phyloP scores from a whole-genome alignment of 1,140 invertebrate species.

The Venustaconcha ellipsiformis region DNA sequence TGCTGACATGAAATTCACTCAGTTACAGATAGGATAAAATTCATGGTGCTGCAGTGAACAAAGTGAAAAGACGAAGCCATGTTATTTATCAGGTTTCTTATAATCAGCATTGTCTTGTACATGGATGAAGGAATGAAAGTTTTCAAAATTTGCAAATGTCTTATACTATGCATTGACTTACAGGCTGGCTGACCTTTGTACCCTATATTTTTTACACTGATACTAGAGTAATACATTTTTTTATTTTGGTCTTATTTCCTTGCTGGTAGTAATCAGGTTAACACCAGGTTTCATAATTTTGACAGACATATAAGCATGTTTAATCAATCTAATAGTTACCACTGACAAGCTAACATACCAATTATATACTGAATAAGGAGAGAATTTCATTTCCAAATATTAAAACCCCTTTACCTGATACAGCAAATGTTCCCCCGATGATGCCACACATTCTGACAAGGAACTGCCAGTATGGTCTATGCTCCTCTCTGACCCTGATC shows the following conservation, averaged over 20 bases:
- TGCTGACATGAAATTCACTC: too few relatives aligned
- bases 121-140: too few relatives aligned
- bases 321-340: neutral
- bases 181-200: too few relatives aligned
- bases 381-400: conserved; percentile 1
- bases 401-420: conserved; percentile 67
- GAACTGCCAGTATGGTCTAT: conserved; percentile 82
- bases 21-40: too few relatives aligned
- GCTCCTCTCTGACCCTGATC: conserved; percentile 85
- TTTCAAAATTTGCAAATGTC: too few relatives aligned
- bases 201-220: too few relatives aligned
- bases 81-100: too few relatives aligned
- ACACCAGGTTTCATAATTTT: neutral
- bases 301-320: neutral
- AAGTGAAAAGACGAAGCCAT: too few relatives aligned
- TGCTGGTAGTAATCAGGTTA: neutral
- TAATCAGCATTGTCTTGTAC: too few relatives aligned
- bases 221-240: neutral
- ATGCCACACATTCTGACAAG: conserved; percentile 88
- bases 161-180: too few relatives aligned
- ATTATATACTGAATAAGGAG: neutral
- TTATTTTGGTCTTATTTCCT: neutral
- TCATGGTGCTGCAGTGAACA: too few relatives aligned
- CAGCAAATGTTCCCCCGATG: conserved; percentile 91
- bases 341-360: neutral